Percentiles rank a stretch among this genome's conserved stretches.
Conservation (phyloP, 2,113 vertebrate genomes). For the Prunella himalayana region DNA sequence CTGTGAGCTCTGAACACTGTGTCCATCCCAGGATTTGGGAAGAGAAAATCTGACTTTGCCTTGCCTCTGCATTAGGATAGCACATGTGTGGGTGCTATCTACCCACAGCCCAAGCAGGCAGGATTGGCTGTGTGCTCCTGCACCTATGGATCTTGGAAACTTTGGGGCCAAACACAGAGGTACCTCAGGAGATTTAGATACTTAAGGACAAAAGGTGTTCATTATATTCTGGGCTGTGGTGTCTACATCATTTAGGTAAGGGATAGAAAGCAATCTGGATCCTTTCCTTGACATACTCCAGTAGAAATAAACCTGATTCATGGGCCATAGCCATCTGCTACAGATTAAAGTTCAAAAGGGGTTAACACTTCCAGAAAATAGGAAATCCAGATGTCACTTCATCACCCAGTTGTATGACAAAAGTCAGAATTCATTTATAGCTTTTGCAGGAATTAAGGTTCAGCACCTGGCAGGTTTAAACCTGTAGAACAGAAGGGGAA, state of each 20-base stretch:
- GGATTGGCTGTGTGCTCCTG: neutral
- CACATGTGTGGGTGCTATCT: neutral
- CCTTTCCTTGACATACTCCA: neutral
- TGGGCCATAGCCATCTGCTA: neutral
- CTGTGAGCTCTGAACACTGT: neutral
- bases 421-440: slow-evolving; percentile 6
- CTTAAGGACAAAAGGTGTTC: neutral
- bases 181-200: neutral
- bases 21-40: neutral
- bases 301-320: neutral
- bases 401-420: neutral
- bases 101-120: neutral
- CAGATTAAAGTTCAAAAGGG: neutral
- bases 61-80: neutral
- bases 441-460: slow-evolving; percentile 1
- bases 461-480: neutral
- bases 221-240: neutral
- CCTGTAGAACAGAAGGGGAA: neutral
- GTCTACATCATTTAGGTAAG: neutral
- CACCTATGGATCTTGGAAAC: neutral
- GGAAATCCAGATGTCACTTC: neutral
- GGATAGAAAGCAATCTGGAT: neutral
- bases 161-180: neutral
- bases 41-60: neutral
- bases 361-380: neutral